Base-by-base conservation (phyloP, 2,888 invertebrate genomes). In the Eupithecia dodoneata region DNA sequence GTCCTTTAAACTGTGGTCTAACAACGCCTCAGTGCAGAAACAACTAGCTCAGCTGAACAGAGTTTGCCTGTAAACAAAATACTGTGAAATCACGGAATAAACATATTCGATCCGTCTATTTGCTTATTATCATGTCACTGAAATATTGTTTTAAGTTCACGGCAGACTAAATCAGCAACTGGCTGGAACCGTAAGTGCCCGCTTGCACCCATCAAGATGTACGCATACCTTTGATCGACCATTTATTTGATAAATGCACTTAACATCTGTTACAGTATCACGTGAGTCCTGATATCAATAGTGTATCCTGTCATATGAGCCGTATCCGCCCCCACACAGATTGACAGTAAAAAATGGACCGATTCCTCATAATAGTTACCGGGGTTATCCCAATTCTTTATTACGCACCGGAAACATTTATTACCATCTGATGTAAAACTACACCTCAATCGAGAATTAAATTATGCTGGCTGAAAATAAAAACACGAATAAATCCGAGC, bases 291-390 rank as follows among this genome's bases (percentile, higher is more conserved):
- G 92, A 91, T 93, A 93, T 90, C 87, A 90, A 89, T 86, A 87
- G 89, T 87, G 89, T 92, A 94, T 94, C 94, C 94, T 94, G 95
- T 94, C 94, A 95, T 93, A 91, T 83, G 94, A 95, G 85, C 89
- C 90, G 91, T 92, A 93, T 94, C 95, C 95, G 94, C 94, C 94
- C 92, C 85, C 92, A 87, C 90, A 88, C 90, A 89, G 92, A 91
- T 91, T 89, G 92, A 87, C 86, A 83, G 89, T 92, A 95, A 94
- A 94, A 95, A 94, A 94, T 91, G 90, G 89, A 91, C 89, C 91
- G 91, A 94, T 94, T 93, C 93, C 81, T 94, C 92, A 92, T 94
- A 94, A 94, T 92, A 92, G 91, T 88, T 85, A 86, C 85, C 84
- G 88, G 91, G 89, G 91, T 90, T 90, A 90, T 89, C 88, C 86